Evolutionary conservation across 2,113 vertebrate species (phyloP), one percentile per base, ranked within the genome.

Genomic region (Cottus gobio): DNA sequence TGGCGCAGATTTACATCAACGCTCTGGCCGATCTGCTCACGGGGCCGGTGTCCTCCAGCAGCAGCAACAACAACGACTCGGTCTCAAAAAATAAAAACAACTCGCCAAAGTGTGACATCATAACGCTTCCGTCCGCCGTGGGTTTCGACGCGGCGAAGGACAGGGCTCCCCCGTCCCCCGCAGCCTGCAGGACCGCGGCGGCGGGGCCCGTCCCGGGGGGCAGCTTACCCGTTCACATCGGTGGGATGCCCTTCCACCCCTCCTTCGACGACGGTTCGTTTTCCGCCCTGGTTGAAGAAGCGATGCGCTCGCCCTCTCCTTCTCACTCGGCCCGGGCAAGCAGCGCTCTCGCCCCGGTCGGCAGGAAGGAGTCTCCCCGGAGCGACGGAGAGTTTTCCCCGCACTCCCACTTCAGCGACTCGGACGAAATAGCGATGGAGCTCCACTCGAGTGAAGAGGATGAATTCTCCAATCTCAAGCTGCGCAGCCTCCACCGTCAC

Each of bases 1-100:
- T 99, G 97, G 97, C 97, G 11, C 97, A 99, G 90, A 99, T 99
- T 91, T 99, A 99, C 95, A 99, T 99, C 91, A 98, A 96, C 83
- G 97, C 97, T 2, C 90, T 99, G 84, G 96, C 97, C 1, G 97
- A 99, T 54, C 94, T 99, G 71, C 95, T 99, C 24, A 90, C 97
- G 68, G 92, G 91, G 83, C 96, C 79, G 36, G 48, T 50, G 7
- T 20, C 48, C 52, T 54, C 52, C 52, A 7, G 9, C 50, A 56
- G 4, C 52, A 69, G 2, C 64, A 64, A 5, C 44, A 56, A 18
- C 77, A 69, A 12, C 4, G 75, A 20, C 42, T 82, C 77, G n/a
- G 48, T 8, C 63, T 64, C 77, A 18, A 58, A 5, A 42, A 70
- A 36, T 2, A 84, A 12, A 67, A 88, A 77, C 79, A 88, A 79